Base-by-base conservation (phyloP, 1,140 invertebrate species). In the Hylaeus volcanicus region DNA sequence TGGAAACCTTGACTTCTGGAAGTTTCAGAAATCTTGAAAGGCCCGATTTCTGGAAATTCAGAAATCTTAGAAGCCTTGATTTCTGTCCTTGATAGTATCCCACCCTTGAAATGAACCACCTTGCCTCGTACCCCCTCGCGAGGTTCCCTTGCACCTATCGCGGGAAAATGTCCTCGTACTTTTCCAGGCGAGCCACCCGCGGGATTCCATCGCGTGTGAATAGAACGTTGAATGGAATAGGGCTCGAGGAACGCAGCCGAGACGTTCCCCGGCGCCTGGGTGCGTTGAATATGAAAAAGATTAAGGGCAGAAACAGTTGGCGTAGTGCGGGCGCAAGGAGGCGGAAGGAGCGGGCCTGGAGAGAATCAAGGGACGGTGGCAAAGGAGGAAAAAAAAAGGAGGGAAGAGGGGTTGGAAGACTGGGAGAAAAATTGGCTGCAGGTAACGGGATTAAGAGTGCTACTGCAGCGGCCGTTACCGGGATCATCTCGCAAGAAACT, bases 391-490 rank as follows among this genome's bases (percentile, higher is more conserved):
- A 39, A 26, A 26, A 61, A 39, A 9, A 64, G 43, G 66, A 12
- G 37, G 8, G 9, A 26, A n/a, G 15, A 6, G 26, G 37, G 39
- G 39, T 6, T 51, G 8, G 68, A 58, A 65, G 53, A 41, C 60
- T 69, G 43, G 71, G 83, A 88, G 86, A 92, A 91, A 91, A 92
- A 92, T 93, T 91, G 89, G 91, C 87, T 89, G 87, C 89, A 90
- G 89, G 91, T 92, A 92, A 91, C 86, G 85, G 89, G 92, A 92
- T 93, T 92, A 92, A 92, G 91, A 86, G 89, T 88, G 86, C 87
- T 87, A 84, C 88, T 90, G 89, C 87, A 89, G 11, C 88, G 88
- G 80, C 88, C 81, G 88, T 90, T 89, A 87, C 88, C 80, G 78
- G 83, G 87, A 91, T 91, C 82, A 92, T 92, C 90, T 90, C 87